Conservation (phyloP, 2,888 invertebrate genomes). For the Eupithecia tripunctaria region DNA sequence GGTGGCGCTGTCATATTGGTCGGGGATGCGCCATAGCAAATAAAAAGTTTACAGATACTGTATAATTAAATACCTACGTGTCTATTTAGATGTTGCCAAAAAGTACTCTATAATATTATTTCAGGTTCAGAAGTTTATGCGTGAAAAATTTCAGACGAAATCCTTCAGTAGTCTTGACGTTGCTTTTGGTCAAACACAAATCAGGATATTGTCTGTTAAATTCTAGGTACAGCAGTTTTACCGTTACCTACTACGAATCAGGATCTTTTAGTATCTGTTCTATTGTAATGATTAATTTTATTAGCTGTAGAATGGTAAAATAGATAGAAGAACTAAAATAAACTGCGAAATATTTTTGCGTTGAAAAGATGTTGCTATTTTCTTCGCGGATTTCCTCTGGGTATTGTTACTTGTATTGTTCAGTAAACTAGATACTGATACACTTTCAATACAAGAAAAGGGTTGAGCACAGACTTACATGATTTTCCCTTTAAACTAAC, state of each 20-base stretch:
- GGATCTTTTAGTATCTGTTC: neutral
- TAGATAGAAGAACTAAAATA: neutral
- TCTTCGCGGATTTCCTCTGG: slow-evolving; percentile 25
- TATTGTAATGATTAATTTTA: neutral
- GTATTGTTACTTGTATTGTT: slow-evolving; percentile 22
- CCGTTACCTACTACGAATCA: neutral
- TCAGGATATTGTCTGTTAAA: too few species aligned
- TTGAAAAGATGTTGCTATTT: slow-evolving; percentile 10
- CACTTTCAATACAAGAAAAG: slow-evolving; percentile 11
- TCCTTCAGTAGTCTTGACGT: too few species aligned
- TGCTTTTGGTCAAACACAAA: too few species aligned
- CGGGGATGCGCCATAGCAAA: too few species aligned
- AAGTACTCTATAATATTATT: neutral
- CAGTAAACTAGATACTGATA: slow-evolving; percentile 17
- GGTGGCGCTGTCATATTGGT: too few species aligned
- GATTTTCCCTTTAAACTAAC: neutral
- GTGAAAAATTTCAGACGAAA: neutral
- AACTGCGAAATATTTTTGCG: neutral
- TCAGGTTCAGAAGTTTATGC: neutral
- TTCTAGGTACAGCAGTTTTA: too few species aligned
- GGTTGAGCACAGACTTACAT: neutral
- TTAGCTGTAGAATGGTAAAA: neutral
- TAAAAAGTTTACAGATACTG: neutral
- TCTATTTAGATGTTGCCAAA: too few species aligned
- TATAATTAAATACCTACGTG: neutral